phyloP scores from a whole-genome alignment of 2,888 invertebrate genomes.

The Latrodectus elegans region DNA sequence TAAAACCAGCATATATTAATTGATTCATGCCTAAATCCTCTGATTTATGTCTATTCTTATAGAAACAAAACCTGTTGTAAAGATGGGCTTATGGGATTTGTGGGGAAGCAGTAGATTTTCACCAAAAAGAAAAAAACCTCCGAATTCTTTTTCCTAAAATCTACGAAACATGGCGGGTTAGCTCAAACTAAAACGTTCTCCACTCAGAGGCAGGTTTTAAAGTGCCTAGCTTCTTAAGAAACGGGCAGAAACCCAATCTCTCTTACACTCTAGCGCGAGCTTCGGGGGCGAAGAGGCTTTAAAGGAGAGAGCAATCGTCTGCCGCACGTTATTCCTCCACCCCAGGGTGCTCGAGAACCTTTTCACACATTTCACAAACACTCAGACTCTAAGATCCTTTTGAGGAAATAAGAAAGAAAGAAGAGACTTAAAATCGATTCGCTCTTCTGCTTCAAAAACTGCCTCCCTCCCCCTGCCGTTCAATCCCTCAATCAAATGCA shows the following conservation, averaged over 20 bases:
- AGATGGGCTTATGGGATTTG: too few relatives aligned
- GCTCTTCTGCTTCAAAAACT: conserved; percentile 1
- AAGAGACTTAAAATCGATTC: conserved; percentile 3
- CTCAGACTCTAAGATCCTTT: background rate
- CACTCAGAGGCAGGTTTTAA: background rate
- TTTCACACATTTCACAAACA: conserved; percentile 5
- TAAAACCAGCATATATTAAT: too few relatives aligned
- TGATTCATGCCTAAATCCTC: too few relatives aligned
- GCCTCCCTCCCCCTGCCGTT: background rate
- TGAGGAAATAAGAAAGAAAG: conserved; percentile 1
- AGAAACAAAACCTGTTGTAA: too few relatives aligned
- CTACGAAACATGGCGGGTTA: background rate
- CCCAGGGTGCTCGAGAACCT: conserved; percentile 3
- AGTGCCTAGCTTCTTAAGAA: background rate
- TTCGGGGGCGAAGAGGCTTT: background rate
- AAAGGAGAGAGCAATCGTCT: conserved; percentile 5
- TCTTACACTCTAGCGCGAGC: background rate
- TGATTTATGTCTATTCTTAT: too few relatives aligned
- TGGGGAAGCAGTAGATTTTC: too few relatives aligned
- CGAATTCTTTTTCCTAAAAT: too few relatives aligned
- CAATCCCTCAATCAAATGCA: background rate
- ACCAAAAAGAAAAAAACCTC: too few relatives aligned
- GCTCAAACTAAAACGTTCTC: background rate
- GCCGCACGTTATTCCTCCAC: background rate
- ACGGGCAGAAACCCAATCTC: background rate